phyloP scores from a whole-genome alignment of 2,113 vertebrate species.

The Stigmatopora argus region DNA sequence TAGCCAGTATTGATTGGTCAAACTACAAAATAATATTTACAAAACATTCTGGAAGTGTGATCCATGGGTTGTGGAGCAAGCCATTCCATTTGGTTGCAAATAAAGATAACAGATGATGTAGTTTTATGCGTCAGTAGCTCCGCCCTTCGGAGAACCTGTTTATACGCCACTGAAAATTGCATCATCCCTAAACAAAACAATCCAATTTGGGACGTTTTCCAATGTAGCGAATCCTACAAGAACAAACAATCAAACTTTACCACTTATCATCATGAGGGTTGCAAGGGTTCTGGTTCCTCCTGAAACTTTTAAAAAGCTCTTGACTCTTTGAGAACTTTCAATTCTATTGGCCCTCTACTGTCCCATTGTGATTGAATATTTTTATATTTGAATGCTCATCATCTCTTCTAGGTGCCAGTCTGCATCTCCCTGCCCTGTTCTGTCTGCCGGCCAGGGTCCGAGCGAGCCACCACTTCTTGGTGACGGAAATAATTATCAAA shows the following conservation, averaged over 20 bases:
- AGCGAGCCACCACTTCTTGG: constrained; percentile 75
- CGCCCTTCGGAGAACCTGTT: background rate
- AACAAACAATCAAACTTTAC: background rate
- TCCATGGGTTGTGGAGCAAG: background rate
- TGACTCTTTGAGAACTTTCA: background rate
- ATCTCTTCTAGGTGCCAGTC: constrained; percentile 83
- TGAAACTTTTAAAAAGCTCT: background rate
- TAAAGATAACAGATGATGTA: background rate
- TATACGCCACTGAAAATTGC: background rate
- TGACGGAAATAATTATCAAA: constrained; percentile 76
- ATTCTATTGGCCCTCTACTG: background rate
- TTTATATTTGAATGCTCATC: constrained; percentile 34
- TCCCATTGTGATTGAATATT: constrained; percentile 1
- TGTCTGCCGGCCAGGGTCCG: constrained; percentile 73
- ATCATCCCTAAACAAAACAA: background rate
- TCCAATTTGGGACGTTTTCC: background rate
- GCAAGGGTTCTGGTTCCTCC: too few species aligned
- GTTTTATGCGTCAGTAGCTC: background rate
- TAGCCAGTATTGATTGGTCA: background rate
- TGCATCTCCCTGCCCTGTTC: constrained; percentile 78
- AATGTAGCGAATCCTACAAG: background rate
- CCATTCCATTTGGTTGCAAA: background rate
- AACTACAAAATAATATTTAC: background rate
- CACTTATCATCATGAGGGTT: too few species aligned
- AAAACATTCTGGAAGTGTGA: background rate